These are phyloP conservation scores for Thalassarche chlororhynchos DNA, from an alignment of 2,113 vertebrate species.

Conservation along the genomic window DNA sequence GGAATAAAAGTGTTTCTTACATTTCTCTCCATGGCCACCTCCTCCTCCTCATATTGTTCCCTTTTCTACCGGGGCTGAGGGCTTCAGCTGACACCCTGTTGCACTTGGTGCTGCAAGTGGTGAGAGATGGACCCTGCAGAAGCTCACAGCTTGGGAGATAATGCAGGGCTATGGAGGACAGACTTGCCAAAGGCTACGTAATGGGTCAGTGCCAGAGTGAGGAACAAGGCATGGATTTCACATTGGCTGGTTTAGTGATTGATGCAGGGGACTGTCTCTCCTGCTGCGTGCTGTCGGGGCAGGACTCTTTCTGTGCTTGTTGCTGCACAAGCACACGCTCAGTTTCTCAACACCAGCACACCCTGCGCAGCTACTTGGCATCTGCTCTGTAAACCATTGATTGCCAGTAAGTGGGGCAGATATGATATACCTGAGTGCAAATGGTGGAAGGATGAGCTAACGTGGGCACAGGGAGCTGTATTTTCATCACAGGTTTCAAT, in stretches of 20 bases:
- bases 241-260: neutral
- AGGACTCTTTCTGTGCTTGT: neutral
- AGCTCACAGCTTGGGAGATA: neutral
- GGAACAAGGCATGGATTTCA: rapidly evolving
- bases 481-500: neutral
- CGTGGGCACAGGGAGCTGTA: neutral
- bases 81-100: neutral
- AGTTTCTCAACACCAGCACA: neutral
- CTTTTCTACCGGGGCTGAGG: neutral
- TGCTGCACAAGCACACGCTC: neutral
- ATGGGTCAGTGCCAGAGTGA: neutral
- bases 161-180: neutral
- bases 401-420: neutral
- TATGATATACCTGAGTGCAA: neutral
- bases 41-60: neutral
- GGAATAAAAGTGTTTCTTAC: neutral
- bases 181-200: neutral
- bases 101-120: neutral
- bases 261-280: neutral
- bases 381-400: neutral
- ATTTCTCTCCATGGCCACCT: neutral
- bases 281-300: neutral
- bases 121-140: neutral
- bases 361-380: neutral
- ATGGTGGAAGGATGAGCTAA: neutral